Base-by-base conservation (phyloP, 2,888 invertebrate genomes). In the Parthenolecanium corni region DNA sequence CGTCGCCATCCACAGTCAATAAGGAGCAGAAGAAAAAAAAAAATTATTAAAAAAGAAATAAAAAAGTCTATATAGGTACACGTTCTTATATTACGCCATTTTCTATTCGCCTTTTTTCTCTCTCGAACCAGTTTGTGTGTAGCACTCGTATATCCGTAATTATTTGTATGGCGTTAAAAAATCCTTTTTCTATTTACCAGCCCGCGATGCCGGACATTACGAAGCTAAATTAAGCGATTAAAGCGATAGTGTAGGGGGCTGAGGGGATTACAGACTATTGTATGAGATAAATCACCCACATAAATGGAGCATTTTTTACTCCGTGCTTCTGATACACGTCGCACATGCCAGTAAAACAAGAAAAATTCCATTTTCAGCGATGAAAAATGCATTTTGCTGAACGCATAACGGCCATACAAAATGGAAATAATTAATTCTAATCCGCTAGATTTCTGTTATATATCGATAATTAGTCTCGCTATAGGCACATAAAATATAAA, bases 51-150 rank as follows among this genome's bases (percentile, higher is more conserved):
- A 31, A 31, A 31, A 6, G 9, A 31, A 9, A 31, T 6, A 31
- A 31, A 31, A 31, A 23, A 23, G 11, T 21, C n/a, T n/a, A n/a
- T n/a, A n/a, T n/a, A n/a, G n/a, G 52, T 25, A 52, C 18, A 31
- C 52, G 52, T 52, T 52, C 31, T 23, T n/a, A n/a, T 49, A 36
- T 49, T 58, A 49, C 58, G 58, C 58, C 58, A 58, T 58, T 58
- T 58, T 58, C 21, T 21, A 18, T 49, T 14, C 49, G 23, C 23
- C 23, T 14, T 49, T 23, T 20, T 21, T 49, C 49, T 18, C 23
- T 49, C 21, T 23, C 49, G 14, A 49, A 49, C 49, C 49, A 21
- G 49, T 49, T 21, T 49, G 21, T 18, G 21, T 49, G 20, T 21
- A 49, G 21, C 21, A 49, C 49, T 49, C 49, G 49, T 12, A 49